Evolutionary conservation across 2,797 vertebrate species (phyloP), one percentile per base, ranked within the genome.

Genomic region (Melopsittacus undulatus): DNA sequence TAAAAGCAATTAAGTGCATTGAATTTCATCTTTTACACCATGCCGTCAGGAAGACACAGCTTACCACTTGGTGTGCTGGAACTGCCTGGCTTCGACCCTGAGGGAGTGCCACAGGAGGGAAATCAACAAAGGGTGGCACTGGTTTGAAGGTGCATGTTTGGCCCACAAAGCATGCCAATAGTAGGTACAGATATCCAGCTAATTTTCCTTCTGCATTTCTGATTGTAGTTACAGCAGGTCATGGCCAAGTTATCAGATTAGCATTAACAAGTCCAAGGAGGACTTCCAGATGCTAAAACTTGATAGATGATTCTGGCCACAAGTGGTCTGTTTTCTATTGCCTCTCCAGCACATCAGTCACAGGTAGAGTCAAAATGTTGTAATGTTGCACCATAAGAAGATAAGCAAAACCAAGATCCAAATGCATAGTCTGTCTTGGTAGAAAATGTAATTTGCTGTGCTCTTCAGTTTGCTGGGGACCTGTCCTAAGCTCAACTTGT

Each of bases 1-100:
- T 30, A 40, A 15, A 43, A n/a, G 38, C 23, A 7, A 5, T 7
- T 13, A 1, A 26, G 49, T 4, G 16, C 7, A 0, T 5, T 18
- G 67, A 20, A 4, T 36, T 11, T 21, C 12, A 4, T 34, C 40
- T 26, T 26, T 16, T 22, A 27, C 29, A 4, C 46, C 4, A 11
- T 51, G 36, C 46, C 11, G 22, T 56, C 30, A 10, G 40, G 10
- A 40, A 14, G 11, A 9, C 5, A 0, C 1, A 1, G 10, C 14
- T n/a, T 29, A 8, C 49, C 12, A 16, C 29, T 26, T 4, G 34
- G 13, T 9, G 9, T 34, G 11, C 10, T 10, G 7, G 26, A 16
- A 10, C 13, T 23, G 48, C 30, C 20, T n/a, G 64, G 5, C 5
- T 67, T 69, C 27, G 20, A 29, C 49, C n/a, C 66, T 3, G 18